Conservation (phyloP, 2,113 vertebrate species). For the Hyperoodon ampullatus region DNA sequence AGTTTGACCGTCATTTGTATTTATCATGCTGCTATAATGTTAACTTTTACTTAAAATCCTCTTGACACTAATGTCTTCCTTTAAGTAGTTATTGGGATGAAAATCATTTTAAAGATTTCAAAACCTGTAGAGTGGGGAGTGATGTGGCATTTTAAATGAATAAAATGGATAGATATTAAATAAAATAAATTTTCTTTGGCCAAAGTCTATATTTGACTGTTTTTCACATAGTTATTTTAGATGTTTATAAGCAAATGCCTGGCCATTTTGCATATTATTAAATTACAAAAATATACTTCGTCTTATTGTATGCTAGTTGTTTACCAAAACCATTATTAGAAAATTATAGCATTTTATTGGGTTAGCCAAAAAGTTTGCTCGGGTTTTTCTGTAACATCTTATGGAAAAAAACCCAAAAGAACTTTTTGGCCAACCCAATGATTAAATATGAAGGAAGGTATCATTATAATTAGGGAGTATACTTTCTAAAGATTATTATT, state of each 20-base stretch:
- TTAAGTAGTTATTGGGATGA: conserved; percentile 25
- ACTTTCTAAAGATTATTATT: not conserved
- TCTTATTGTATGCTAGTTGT: conserved; percentile 19
- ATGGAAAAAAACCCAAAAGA: no score
- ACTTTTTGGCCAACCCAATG: no score
- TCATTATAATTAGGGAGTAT: not conserved
- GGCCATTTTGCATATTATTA: conserved; percentile 18
- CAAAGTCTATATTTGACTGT: not conserved
- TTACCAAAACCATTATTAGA: conserved; percentile 40
- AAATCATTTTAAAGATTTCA: conserved; percentile 46
- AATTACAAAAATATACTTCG: not conserved
- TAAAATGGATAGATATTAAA: conserved; percentile 22
- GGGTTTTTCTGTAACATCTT: no score
- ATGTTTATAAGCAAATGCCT: not conserved
- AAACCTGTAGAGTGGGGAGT: not conserved
- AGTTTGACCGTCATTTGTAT: conserved; percentile 3
- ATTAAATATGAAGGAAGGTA: conserved; percentile 18
- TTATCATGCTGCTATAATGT: conserved; percentile 40
- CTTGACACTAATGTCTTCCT: not conserved
- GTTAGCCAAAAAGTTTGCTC: no score
- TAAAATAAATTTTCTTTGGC: conserved; percentile 45
- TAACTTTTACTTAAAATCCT: conserved; percentile 32
- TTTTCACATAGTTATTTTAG: conserved; percentile 46
- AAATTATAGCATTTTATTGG: conserved; percentile 6
- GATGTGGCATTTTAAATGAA: conserved; percentile 43